phyloP scores from a whole-genome alignment of 2,797 vertebrate species.

The Rhynchotus rufescens region DNA sequence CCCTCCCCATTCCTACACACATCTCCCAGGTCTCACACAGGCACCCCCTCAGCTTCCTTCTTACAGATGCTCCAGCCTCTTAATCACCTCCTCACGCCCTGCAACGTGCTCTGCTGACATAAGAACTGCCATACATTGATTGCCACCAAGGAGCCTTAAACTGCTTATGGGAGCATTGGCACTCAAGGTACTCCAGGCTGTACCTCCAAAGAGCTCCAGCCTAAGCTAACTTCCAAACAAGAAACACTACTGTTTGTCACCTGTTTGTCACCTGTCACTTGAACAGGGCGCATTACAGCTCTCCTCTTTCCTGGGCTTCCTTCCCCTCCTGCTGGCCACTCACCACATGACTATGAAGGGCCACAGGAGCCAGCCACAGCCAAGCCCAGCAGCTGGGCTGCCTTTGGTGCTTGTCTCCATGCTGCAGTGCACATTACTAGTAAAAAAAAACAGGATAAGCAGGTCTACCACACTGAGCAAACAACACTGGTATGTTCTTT shows the following conservation, averaged over 20 bases:
- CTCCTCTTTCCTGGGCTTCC: background rate
- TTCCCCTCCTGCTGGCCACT: background rate
- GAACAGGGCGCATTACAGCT: background rate
- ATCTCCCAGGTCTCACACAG: background rate
- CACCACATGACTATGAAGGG: background rate
- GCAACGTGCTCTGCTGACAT: background rate
- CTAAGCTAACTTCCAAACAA: conserved; percentile 10
- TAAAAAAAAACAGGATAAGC: conserved; percentile 9
- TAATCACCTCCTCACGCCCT: background rate
- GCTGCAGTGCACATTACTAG: background rate
- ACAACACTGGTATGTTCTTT: background rate
- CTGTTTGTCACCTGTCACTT: background rate
- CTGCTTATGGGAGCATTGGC: background rate
- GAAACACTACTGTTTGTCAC: background rate
- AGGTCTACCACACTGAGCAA: background rate
- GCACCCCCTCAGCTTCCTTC: background rate
- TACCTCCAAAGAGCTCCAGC: background rate
- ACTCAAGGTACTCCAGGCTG: conserved; percentile 18
- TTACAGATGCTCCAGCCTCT: too few relatives aligned
- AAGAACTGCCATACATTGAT: conserved; percentile 4
- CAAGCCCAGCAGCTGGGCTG: background rate
- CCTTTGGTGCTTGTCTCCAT: background rate
- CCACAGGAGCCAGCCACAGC: background rate
- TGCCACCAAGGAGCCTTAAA: conserved; percentile 32
- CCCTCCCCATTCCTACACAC: background rate